Percentiles rank a stretch among this genome's conserved stretches.
phyloP scores from a whole-genome alignment of 2,888 invertebrate species.

The Amaurobius ferox region DNA sequence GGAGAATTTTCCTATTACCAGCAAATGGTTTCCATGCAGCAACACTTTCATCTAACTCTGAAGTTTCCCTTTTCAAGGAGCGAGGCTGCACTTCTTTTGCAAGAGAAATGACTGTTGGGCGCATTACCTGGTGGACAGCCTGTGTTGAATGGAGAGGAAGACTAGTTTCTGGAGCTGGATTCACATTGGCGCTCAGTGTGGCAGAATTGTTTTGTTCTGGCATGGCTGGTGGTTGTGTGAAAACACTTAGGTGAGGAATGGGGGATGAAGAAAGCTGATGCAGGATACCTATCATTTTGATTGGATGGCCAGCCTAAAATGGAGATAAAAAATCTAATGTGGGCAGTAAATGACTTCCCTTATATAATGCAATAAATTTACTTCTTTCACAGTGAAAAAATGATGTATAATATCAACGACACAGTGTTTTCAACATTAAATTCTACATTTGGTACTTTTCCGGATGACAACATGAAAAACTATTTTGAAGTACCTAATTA shows the following conservation, averaged over 20 bases:
- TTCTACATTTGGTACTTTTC: no score
- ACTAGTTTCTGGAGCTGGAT: background rate
- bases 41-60: background rate
- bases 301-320: slow-evolving; percentile 63
- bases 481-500: no score
- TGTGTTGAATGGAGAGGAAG: background rate
- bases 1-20: slow-evolving; percentile 2
- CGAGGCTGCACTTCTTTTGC: background rate
- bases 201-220: background rate
- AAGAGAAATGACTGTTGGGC: slow-evolving; percentile 29
- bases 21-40: slow-evolving; percentile 11
- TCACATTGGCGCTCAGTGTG: background rate
- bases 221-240: background rate
- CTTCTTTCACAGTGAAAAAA: no score
- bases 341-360: no score
- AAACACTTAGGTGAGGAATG: slow-evolving; percentile 51
- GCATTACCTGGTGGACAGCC: slow-evolving; percentile 17
- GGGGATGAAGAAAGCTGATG: slow-evolving; percentile 55
- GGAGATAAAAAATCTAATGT: no score
- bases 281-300: slow-evolving; percentile 36
- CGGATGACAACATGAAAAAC: no score
- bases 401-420: no score
- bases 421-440: no score
- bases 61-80: no score
- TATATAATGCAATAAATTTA: no score